Conservation (phyloP, 2,113 vertebrate species). For the Hippocampus mohnikei region DNA sequence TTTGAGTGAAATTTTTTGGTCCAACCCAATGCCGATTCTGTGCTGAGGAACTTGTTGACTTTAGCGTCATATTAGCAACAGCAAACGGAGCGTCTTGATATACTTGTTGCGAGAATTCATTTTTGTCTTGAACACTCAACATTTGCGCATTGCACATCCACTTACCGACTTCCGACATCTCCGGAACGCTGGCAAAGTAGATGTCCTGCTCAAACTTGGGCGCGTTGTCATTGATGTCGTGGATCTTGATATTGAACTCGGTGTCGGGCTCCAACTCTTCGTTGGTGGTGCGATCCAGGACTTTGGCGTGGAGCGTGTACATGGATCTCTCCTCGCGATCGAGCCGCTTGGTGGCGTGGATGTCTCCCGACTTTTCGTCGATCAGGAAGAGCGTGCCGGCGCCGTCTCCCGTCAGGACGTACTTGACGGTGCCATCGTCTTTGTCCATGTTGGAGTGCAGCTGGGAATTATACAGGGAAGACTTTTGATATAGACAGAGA, state of each 20-base stretch:
- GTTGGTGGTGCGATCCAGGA: constrained; percentile 85
- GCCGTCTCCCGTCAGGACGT: constrained; percentile 91
- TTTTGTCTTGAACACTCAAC: too few species aligned
- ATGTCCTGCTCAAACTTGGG: constrained; percentile 89
- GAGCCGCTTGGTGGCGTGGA: constrained; percentile 93
- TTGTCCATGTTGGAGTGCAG: constrained; percentile 96
- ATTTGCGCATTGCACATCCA: constrained; percentile 16
- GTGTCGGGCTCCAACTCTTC: constrained; percentile 91
- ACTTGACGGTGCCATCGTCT: constrained; percentile 91
- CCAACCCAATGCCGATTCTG: too few species aligned
- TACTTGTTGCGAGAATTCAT: too few species aligned
- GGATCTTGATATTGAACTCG: constrained; percentile 97
- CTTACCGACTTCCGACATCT: constrained; percentile 97
- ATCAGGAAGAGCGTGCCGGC: constrained; percentile 92
- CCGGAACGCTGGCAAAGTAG: constrained; percentile 86
- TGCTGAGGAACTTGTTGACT: too few species aligned
- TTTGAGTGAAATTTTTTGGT: too few species aligned
- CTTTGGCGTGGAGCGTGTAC: constrained; percentile 90
- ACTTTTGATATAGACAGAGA: neutral
- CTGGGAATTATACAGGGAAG: constrained; percentile 55
- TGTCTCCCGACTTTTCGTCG: constrained; percentile 96
- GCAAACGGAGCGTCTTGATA: too few species aligned
- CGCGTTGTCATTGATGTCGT: constrained; percentile 97
- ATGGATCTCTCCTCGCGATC: constrained; percentile 94
- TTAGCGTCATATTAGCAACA: too few species aligned